Conservation (phyloP, 2,797 vertebrate species). For the Sebastes glaucus region DNA sequence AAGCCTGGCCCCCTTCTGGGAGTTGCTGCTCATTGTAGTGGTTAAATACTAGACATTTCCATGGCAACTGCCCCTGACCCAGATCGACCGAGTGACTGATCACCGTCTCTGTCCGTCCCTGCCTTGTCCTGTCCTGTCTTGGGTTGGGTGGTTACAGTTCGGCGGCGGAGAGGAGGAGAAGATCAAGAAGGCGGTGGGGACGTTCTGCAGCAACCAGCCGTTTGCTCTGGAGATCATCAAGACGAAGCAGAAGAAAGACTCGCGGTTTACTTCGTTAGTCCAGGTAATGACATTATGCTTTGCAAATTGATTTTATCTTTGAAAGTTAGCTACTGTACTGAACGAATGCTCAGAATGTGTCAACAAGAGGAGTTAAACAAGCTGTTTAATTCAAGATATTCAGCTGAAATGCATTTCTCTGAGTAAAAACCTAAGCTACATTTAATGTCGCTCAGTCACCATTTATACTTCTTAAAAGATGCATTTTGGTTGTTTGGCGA, state of each 20-base stretch:
- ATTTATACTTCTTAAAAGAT: not conserved
- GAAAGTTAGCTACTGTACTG: not conserved
- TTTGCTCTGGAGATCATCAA: slow-evolving; percentile 98
- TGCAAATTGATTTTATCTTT: not conserved
- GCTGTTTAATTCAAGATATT: too few relatives aligned
- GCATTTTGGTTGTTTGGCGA: not conserved
- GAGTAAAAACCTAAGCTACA: not conserved
- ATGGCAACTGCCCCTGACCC: slow-evolving; percentile 52
- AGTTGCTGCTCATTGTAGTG: slow-evolving; percentile 29
- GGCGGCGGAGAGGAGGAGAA: slow-evolving; percentile 92
- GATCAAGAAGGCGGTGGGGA: slow-evolving; percentile 94
- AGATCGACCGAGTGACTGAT: slow-evolving; percentile 36
- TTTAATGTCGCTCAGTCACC: not conserved
- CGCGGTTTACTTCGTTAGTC: slow-evolving; percentile 92
- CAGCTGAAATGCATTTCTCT: not conserved
- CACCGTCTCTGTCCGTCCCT: slow-evolving; percentile 17
- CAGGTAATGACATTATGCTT: slow-evolving; percentile 81
- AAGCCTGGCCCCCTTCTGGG: slow-evolving; percentile 42
- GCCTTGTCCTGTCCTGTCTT: slow-evolving; percentile 10
- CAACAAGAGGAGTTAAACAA: not conserved
- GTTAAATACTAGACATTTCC: slow-evolving; percentile 43
- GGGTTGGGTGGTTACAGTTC: slow-evolving; percentile 84
- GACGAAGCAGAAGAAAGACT: slow-evolving; percentile 96
- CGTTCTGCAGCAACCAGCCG: slow-evolving; percentile 98
- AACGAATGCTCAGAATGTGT: not conserved